Base-by-base conservation (phyloP, 2,888 invertebrate species). In the Himalopsyche kuldschensis region DNA sequence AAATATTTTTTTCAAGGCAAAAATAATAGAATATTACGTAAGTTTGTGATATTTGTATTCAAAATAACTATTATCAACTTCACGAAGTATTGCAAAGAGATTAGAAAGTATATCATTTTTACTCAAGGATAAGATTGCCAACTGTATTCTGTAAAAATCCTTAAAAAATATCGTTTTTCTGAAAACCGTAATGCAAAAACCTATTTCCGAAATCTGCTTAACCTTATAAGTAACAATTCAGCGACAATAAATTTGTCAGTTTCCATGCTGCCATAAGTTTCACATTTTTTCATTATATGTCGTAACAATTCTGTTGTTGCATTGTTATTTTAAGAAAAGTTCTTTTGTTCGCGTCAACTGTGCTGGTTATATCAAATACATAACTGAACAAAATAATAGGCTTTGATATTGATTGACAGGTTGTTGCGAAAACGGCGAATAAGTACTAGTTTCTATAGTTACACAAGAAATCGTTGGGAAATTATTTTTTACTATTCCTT, bases 241-340 rank as follows among this genome's bases (percentile, higher is more conserved):
- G 76, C 75, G 47, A 41, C 75, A 47, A 41, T 80, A 55, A 75
- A 69, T 75, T 80, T 80, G 75, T n/a, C 80, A 32, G 46, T 47
- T 76, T 69, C 82, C 80, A 80, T 63, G 76, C 81, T 55, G 81
- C 84, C 78, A 78, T 84, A 84, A 63, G 79, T 78, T 82, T 75
- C 77, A 69, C 78, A 47, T 82, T 63, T 82, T 81, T 79, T 77
- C 24, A 27, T 30, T 30, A 27, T 24, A 30, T 69, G 8, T 69
- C 27, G 11, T n/a, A 69, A 69, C 69, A 69, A 69, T 69, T 69
- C 27, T 30, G 20, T 15, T 69, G 11, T 69, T 69, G 69, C 69
- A 69, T 69, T 69, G 69, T 69, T 69, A 27, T 69, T 69, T 69
- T 27, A 69, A 11, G 27, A 69, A 69, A 69, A 69, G 27, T 27